Evolutionary conservation across 2,797 vertebrate species (phyloP).

Genomic region (Falco columbarius): DNA sequence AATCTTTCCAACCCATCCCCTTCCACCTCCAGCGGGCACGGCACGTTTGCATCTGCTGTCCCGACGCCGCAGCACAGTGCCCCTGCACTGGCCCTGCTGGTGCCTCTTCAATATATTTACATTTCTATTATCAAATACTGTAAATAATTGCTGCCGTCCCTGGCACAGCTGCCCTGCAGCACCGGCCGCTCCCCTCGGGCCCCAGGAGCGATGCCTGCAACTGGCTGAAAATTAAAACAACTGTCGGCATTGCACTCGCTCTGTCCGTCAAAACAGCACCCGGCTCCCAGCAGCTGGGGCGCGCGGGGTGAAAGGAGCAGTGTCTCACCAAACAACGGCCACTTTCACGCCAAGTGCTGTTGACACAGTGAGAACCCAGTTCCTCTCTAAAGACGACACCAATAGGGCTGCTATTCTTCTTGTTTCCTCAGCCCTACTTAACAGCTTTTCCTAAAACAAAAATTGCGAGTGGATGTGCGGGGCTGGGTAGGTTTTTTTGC

Average conservation of each 20-base stretch:
- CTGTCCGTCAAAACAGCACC: slow-evolving; percentile 74
- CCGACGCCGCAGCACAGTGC: rapidly evolving
- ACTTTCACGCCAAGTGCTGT: slow-evolving; percentile 78
- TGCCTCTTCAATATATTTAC: background rate
- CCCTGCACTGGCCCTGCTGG: background rate
- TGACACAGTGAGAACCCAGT: slow-evolving; percentile 80
- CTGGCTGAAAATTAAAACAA: slow-evolving; percentile 71
- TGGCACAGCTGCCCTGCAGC: background rate
- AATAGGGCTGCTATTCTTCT: slow-evolving; percentile 74
- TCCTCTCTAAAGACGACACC: slow-evolving; percentile 75
- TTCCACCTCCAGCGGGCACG: rapidly evolving
- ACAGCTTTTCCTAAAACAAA: slow-evolving; percentile 53
- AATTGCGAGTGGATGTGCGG: rapidly evolving
- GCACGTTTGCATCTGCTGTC: background rate
- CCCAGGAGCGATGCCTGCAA: slow-evolving; percentile 68
- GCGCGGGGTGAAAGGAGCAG: slow-evolving; percentile 76
- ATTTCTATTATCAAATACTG: rapidly evolving
- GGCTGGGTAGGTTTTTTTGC: background rate
- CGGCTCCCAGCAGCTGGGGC: slow-evolving; percentile 78
- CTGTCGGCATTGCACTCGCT: slow-evolving; percentile 64
- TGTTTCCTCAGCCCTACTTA: slow-evolving; percentile 74
- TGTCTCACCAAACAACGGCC: slow-evolving; percentile 77
- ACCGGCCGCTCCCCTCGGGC: background rate
- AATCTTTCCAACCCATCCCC: background rate
- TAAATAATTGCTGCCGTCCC: background rate